Base-by-base conservation (phyloP, 2,113 vertebrate species). In the Amphiprion percula region DNA sequence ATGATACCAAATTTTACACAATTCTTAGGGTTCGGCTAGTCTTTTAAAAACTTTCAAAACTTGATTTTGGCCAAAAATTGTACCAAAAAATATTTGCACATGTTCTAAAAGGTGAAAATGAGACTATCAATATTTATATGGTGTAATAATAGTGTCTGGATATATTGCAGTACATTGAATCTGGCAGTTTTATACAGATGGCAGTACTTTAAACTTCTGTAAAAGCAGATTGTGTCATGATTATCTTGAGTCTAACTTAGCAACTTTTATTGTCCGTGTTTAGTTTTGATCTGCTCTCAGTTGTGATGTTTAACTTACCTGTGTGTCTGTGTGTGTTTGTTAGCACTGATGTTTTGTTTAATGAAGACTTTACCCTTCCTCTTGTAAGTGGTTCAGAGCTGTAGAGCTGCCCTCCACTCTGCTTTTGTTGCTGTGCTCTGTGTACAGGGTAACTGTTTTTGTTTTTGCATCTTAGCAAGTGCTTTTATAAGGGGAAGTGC, bases 401-500 rank as follows among this genome's bases (percentile, higher is more conserved):
- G 93, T 95, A 95, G 92, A 94, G 92, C 91, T 91, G 88, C 93
- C 93, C 77, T 88, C 78, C 76, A 77, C 84, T 91, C 83, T 88
- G 69, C 92, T 95, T 94, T 93, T 96, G 93, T 96, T 96, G 95
- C 97, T 95, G 69, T 87, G 77, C 16, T 61, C 94, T 93, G 95
- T 97, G 96, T 96, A 95, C 95, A 95, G 93, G 94, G 94, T 91
- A 95, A 92, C 72, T 50, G 64, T 72, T 93, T 91, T 93, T 94
- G 94, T 96, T 96, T 97, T 94, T 77, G 95, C 94, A 95, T 96
- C 97, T 97, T 95, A 96, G 95, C 95, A 96, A 89, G 96, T 80
- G 74, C 94, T 97, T 94, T 97, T 97, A 95, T 96, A 95, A 97
- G 96, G 94, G 92, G 96, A 97, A 96, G 95, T 97, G 95, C 95